Base-by-base conservation (phyloP, 2,888 invertebrate species). In the Quadroppia sp. region DNA sequence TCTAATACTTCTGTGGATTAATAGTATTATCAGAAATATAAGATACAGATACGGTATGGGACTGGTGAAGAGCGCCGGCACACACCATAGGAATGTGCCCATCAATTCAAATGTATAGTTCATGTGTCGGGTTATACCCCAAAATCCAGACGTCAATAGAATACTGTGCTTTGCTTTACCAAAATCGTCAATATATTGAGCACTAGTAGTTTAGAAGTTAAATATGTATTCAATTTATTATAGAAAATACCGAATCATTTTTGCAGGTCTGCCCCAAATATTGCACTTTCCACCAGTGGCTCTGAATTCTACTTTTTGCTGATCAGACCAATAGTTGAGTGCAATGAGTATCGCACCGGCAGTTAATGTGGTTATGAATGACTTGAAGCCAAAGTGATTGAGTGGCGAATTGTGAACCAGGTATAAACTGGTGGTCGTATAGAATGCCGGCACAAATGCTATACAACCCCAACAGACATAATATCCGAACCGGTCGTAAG, bases 71-170 rank as follows among this genome's bases (percentile, higher is more conserved):
- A 81, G 80, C 3, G 82, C 83, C 0, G 85, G 83, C 11, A 83
- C 76, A 53, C 83, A 82, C 86, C 86, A 87, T 71, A 81, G 81
- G 32, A 85, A 80, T 6, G 86, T 84, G 1, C 85, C 81, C 25
- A 82, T 70, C 23, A 86, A 79, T 80, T 88, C 87, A 40, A 86
- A 85, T 11, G 85, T 80, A 80, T 87, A 88, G 80, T 88, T 87
- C 75, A 86, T 83, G 80, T 87, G 87, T 17, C 87, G 81, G 3
- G 85, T 83, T 7, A 85, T 77, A 9, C 86, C 86, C 87, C 87
- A 88, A 80, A 83, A 87, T 25, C 87, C 87, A 30, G 86, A 85
- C 1, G 83, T 82, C 59, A 86, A 80, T n/a, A 86, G 81, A 28
- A 83, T 80, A 83, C 80, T 80, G 79, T 81, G n/a, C 79, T 86